phyloP scores from a whole-genome alignment of 37 sponge, comb jelly and placozoan genomes.

The Chondrosia reniformis region DNA sequence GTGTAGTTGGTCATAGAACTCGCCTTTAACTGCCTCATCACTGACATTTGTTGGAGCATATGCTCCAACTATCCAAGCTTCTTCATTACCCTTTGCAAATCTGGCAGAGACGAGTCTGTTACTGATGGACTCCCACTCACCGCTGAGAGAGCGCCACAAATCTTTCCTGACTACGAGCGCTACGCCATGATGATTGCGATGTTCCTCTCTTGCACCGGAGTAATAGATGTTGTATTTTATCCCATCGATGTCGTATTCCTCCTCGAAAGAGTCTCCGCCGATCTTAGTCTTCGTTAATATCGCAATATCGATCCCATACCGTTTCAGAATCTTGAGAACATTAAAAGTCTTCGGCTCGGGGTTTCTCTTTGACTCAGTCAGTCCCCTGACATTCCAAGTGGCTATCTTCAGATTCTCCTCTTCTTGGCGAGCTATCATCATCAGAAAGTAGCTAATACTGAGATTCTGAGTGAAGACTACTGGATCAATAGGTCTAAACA shows the following conservation, averaged over 20 bases:
- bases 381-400: not conserved
- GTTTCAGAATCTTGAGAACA: not conserved
- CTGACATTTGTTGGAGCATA: constrained; percentile 7
- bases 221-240: not conserved
- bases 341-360: not conserved
- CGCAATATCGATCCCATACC: not conserved
- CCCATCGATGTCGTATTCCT: not conserved
- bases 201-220: not conserved
- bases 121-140: not conserved
- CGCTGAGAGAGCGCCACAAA: not conserved
- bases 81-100: not conserved
- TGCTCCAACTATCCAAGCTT: not conserved
- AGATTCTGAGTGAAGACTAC: not conserved
- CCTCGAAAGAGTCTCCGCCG: not conserved
- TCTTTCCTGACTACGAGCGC: not conserved
- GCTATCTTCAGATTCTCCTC: not conserved
- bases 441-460: not conserved
- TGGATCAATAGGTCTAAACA: not conserved
- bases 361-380: not conserved
- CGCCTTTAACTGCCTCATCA: not conserved
- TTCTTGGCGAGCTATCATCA: not conserved
- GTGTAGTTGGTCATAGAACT: too few species aligned
- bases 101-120: not conserved
- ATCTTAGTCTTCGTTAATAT: not conserved
- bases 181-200: not conserved